These are phyloP conservation scores for Zhuqinia jingwanae DNA, from an alignment of 2,888 invertebrate species.

Conservation along the genomic window DNA sequence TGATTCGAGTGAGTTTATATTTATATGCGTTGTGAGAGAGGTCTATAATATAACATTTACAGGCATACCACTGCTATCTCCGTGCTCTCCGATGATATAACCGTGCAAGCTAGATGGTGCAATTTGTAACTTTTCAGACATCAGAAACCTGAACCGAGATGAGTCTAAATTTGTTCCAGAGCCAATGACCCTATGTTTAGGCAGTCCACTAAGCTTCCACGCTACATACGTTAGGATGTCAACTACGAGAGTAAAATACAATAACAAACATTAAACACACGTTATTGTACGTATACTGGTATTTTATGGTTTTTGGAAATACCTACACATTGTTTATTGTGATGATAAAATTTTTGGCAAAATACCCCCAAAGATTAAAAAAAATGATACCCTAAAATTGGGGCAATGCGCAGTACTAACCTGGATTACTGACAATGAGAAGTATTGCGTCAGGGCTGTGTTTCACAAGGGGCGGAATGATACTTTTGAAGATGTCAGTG, in stretches of 20 bases:
- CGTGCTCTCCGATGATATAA: slow-evolving; percentile 97
- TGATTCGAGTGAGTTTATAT: too few species aligned
- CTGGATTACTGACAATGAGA: slow-evolving; percentile 93
- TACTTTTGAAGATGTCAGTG: slow-evolving; percentile 92
- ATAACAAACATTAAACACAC: too few species aligned
- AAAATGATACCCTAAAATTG: too few species aligned
- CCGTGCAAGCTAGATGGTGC: slow-evolving; percentile 94
- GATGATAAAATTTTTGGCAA: too few species aligned
- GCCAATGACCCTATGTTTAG: slow-evolving; percentile 92
- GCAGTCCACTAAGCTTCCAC: slow-evolving; percentile 96
- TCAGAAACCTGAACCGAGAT: slow-evolving; percentile 92
- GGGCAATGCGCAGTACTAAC: too few species aligned
- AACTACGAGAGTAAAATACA: slow-evolving; percentile 82
- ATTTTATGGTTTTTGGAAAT: too few species aligned
- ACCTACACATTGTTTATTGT: too few species aligned
- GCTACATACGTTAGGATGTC: slow-evolving; percentile 96
- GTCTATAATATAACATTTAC: too few species aligned
- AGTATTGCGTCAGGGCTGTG: slow-evolving; percentile 93
- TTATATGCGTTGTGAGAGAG: too few species aligned
- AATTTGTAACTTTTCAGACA: slow-evolving; percentile 90
- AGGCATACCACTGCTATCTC: slow-evolving; percentile 93
- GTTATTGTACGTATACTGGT: neutral
- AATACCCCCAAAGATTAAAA: too few species aligned
- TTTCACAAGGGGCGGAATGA: slow-evolving; percentile 90
- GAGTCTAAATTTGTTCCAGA: slow-evolving; percentile 97